Evolutionary conservation across 1,140 invertebrate genomes (phyloP), one percentile per base, ranked within the genome.

Genomic region (Nephotettix cincticeps): DNA sequence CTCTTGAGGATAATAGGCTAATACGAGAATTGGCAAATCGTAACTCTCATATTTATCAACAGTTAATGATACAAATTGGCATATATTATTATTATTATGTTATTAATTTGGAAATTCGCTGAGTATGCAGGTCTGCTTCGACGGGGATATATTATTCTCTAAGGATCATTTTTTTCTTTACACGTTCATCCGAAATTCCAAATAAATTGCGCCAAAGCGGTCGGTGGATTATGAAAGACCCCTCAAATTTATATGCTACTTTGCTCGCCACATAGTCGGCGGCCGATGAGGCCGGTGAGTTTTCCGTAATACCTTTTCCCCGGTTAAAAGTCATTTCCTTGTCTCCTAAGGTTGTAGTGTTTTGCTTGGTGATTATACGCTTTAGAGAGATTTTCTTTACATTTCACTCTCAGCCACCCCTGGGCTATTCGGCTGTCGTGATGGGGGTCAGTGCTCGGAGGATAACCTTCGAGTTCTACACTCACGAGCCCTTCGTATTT

Each of bases 331-430:
- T 11, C 2, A 17, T 30, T 67, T 1, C 45, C 36, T 45, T 36
- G 1, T 25, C 64, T 19, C 9, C 64, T 27, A 4, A 67, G 27
- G 21, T 67, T 67, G 17, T 67, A 67, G 21, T 67, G 45, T 21
- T 45, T 67, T 25, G 64, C 30, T 43, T 45, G 32, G 1, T 17
- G 23, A 17, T 67, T 14, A 25, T 36, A 67, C 0, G 64, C 32
- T 23, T 45, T 6, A 1, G 17, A 14, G 11, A 67, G 32, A 27
- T 67, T 67, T 2, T 67, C 14, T 43, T 25, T 40, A 2, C 9
- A 21, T 28, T 58, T n/a, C 27, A 1, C 1, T 21, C 9, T 43
- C 0, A 67, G n/a, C 32, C 40, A 1, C 3, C 1, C 27, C 1
- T 17, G 32, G 14, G 30, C 21, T 21, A n/a, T 40, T 9, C 19